phyloP scores from a whole-genome alignment of 1,140 invertebrate genomes.

The Zaprionus lachaisei region DNA sequence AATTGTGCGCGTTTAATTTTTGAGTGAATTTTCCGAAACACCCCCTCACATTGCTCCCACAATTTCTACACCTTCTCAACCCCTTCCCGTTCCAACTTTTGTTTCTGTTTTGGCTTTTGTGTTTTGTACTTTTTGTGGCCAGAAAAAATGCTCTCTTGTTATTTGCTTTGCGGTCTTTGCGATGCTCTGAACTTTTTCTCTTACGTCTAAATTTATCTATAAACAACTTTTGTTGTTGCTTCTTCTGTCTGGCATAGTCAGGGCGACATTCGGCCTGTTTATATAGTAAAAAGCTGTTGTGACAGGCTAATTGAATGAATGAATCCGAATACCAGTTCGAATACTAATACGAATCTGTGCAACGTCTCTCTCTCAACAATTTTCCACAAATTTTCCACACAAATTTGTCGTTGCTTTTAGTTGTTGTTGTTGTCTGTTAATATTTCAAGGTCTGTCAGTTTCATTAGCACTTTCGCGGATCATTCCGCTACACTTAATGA shows the following conservation, averaged over 20 bases:
- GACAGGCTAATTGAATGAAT: conserved; percentile 71
- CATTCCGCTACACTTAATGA: conserved; percentile 74
- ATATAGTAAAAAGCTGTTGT: conserved; percentile 50
- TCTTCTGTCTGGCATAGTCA: not conserved
- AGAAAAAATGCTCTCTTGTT: conserved; percentile 16
- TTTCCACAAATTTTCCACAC: conserved; percentile 47
- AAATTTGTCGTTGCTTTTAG: conserved; percentile 13
- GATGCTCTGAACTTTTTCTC: conserved; percentile 35
- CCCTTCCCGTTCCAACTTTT: not conserved
- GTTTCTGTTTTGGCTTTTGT: conserved; percentile 28
- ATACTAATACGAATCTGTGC: not conserved
- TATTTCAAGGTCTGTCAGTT: conserved; percentile 62
- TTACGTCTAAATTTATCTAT: conserved; percentile 73
- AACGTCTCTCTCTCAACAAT: conserved; percentile 15
- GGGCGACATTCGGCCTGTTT: conserved; percentile 51
- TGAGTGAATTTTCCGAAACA: conserved; percentile 52
- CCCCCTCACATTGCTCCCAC: not conserved
- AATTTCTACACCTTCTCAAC: not conserved
- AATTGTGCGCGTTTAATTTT: conserved; percentile 54
- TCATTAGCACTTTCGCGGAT: conserved; percentile 73
- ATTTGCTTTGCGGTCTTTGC: conserved; percentile 13
- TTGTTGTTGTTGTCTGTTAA: conserved; percentile 13
- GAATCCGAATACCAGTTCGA: conserved; percentile 20
- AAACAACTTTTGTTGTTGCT: conserved; percentile 45
- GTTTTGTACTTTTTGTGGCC: conserved; percentile 23